Evolutionary conservation across 2,797 vertebrate species (phyloP).

Genomic region (Falco concolor): DNA sequence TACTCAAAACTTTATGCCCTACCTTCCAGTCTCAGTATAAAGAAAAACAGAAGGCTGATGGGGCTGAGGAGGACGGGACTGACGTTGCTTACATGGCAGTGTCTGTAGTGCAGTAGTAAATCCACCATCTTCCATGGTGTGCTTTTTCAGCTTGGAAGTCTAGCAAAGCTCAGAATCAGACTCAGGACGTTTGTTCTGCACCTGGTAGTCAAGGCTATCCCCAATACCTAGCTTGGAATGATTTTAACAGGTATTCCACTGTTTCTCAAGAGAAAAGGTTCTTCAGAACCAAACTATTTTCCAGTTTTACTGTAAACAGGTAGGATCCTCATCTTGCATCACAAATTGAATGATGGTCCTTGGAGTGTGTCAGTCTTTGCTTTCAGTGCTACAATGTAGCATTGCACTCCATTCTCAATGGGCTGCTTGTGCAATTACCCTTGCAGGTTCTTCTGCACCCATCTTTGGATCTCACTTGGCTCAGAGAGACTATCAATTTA

Average conservation of each 20-base stretch:
- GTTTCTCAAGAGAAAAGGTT: neutral
- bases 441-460: neutral
- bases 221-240: neutral
- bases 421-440: neutral
- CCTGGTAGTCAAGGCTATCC: neutral
- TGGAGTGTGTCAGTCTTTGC: neutral
- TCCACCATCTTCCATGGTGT: accelerated
- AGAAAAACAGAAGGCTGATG: neutral
- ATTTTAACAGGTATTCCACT: neutral
- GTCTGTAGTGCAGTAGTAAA: neutral
- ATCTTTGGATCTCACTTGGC: neutral
- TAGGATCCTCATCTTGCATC: neutral
- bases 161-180: neutral
- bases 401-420: neutral
- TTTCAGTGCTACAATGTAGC: neutral
- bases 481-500: neutral
- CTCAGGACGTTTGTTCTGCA: neutral
- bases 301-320: neutral
- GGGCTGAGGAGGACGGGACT: neutral
- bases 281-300: neutral
- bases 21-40: neutral
- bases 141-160: neutral
- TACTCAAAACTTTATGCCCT: neutral
- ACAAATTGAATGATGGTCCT: neutral
- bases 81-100: neutral